Base-by-base conservation (phyloP, 1,140 invertebrate genomes). In the Polypedilum pembai region DNA sequence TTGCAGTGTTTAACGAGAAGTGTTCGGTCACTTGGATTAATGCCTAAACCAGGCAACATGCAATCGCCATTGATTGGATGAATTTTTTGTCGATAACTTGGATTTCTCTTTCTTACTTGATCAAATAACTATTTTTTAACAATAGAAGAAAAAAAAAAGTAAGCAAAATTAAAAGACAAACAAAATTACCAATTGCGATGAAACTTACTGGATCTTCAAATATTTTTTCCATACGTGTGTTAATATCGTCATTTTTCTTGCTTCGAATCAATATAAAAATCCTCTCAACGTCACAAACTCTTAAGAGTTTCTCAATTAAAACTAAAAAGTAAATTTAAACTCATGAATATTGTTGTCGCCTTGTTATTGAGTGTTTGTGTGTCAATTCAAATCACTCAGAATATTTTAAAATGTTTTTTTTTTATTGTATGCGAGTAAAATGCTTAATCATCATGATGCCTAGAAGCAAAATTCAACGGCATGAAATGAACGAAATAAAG, bases 251-350 rank as follows among this genome's bases (percentile, higher is more conserved):
- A n/a, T 88, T 90, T 78, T 90, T 91, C 83, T 94, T 95, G 18
- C 86, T 84, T 77, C 94, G 83, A 69, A 95, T 86, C 41, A 95
- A 82, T 24, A 94, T 82, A 80, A 92, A 95, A 76, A 95, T 87
- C 40, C 85, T 87, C 56, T 87, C 86, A 40, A 95, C 77, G 75
- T 90, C 88, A 81, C 93, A 95, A 24, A 88, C 88, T 74, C 93
- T 85, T 21, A 95, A 82, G 69, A 95, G 80, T 82, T 95, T 95
- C 83, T 94, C 92, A 41, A 95, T 89, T 33, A 94, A 83, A 73
- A 86, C 85, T 86, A 74, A 83, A 83, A 73, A 78, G 78, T 73
- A 45, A 75, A 56, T 73, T 15, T 12, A 7, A 20, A 73, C 8
- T 74, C 73, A 20, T 77, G 18, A 24, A 40, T 72, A 76, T 18